phyloP scores from a whole-genome alignment of 2,797 vertebrate species.

The Capromys pilorides region DNA sequence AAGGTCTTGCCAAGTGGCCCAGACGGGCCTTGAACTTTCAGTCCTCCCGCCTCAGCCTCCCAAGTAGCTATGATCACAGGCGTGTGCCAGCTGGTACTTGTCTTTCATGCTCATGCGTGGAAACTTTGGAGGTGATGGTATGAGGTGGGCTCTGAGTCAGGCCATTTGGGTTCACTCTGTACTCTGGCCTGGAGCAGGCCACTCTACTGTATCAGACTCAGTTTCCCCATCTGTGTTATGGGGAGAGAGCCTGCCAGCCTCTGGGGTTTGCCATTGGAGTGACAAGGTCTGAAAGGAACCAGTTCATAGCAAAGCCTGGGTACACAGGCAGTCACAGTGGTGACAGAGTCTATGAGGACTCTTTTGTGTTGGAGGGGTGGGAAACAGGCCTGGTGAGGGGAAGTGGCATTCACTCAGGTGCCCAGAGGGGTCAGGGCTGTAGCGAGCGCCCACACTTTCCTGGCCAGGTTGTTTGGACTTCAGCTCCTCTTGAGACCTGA shows the following conservation, averaged over 20 bases:
- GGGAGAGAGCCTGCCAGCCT: neutral
- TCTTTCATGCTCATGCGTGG: accelerated
- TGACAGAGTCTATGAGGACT: neutral
- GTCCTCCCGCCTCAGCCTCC: neutral
- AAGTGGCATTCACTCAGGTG: neutral
- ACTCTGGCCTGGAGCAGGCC: neutral
- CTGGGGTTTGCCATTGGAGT: neutral
- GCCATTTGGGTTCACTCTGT: neutral
- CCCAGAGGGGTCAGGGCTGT: neutral
- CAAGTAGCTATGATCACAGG: neutral
- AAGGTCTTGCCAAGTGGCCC: neutral
- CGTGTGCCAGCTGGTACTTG: neutral
- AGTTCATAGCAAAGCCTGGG: neutral
- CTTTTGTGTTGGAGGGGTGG: neutral
- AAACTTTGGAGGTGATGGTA: neutral
- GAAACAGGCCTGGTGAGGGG: neutral
- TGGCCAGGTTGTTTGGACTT: neutral
- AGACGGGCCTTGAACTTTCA: neutral
- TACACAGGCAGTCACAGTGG: neutral
- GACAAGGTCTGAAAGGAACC: neutral
- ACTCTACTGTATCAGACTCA: neutral
- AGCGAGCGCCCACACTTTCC: neutral
- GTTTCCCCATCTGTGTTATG: neutral
- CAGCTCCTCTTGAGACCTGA: neutral
- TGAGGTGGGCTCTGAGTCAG: neutral